These are phyloP conservation scores for Ancistrus triradiatus DNA, from an alignment of 2,113 vertebrate species.

Conservation along the genomic window DNA sequence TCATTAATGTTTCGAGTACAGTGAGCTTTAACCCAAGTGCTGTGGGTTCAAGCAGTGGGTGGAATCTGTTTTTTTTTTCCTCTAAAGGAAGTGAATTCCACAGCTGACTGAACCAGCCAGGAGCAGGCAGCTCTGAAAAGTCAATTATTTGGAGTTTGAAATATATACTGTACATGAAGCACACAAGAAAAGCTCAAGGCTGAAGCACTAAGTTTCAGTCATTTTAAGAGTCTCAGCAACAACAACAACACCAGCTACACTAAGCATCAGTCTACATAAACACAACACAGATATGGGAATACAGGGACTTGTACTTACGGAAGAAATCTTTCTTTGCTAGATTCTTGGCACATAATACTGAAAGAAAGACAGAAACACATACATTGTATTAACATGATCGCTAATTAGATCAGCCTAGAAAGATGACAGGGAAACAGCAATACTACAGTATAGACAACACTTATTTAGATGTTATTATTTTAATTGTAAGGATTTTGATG, in stretches of 20 bases:
- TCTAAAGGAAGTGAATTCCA: slow-evolving; percentile 34
- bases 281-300: neutral
- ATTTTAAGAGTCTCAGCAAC: neutral
- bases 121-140: slow-evolving; percentile 9
- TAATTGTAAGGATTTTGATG: no score
- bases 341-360: slow-evolving; percentile 98
- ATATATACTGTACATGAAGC: no score
- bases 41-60: slow-evolving; percentile 29
- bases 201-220: no score
- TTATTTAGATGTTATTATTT: no score
- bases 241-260: neutral
- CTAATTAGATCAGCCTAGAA: no score
- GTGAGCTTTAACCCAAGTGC: neutral
- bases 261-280: neutral
- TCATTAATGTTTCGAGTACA: slow-evolving; percentile 2
- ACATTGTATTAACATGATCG: no score
- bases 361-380: slow-evolving; percentile 55
- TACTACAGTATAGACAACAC: no score
- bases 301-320: slow-evolving; percentile 76
- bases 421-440: no score
- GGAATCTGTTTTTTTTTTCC: slow-evolving; percentile 31
- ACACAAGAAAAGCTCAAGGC: no score
- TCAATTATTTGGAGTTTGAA: neutral
- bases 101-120: slow-evolving; percentile 1
- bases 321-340: slow-evolving; percentile 99